These are phyloP conservation scores for Allygus modestus DNA, from an alignment of 2,888 invertebrate genomes.

Conservation along the genomic window DNA sequence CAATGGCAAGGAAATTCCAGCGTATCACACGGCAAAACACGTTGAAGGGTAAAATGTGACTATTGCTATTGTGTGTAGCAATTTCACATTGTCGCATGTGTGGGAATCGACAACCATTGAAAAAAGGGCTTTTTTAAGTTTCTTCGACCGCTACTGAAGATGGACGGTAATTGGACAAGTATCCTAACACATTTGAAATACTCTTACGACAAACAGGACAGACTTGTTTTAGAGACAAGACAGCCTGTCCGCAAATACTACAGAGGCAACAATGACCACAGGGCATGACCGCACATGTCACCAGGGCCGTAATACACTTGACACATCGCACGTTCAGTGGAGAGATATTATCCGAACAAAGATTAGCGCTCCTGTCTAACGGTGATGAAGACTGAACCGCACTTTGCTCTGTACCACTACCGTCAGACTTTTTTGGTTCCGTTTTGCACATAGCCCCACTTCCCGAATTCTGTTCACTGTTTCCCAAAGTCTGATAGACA, in stretches of 20 bases:
- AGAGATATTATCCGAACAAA: slow-evolving; percentile 2
- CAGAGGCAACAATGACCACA: slow-evolving; percentile 53
- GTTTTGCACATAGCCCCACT: slow-evolving; percentile 1
- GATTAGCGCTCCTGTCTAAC: background rate
- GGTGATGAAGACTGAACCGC: slow-evolving; percentile 46
- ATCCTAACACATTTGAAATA: slow-evolving; percentile 48
- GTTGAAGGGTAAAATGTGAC: no score
- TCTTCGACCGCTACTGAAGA: no score
- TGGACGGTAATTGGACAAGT: no score
- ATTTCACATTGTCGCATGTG: no score
- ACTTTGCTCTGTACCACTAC: slow-evolving; percentile 14
- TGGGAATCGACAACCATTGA: no score
- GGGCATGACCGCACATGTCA: slow-evolving; percentile 51
- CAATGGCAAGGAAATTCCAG: no score
- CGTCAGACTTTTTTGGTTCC: slow-evolving; percentile 12
- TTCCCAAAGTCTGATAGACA: background rate
- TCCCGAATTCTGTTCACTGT: background rate
- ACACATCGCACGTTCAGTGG: slow-evolving; percentile 49
- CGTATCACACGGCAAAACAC: no score
- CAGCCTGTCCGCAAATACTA: slow-evolving; percentile 54
- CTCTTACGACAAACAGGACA: slow-evolving; percentile 48
- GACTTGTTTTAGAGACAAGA: slow-evolving; percentile 41
- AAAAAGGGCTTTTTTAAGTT: no score
- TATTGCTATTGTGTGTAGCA: no score
- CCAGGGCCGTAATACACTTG: slow-evolving; percentile 50